A percentile compares a stretch with the other conserved stretches of the same genome.
Evolutionary conservation across 2,888 invertebrate genomes (phyloP).

Genomic region (Pristionchus entomophagus): DNA sequence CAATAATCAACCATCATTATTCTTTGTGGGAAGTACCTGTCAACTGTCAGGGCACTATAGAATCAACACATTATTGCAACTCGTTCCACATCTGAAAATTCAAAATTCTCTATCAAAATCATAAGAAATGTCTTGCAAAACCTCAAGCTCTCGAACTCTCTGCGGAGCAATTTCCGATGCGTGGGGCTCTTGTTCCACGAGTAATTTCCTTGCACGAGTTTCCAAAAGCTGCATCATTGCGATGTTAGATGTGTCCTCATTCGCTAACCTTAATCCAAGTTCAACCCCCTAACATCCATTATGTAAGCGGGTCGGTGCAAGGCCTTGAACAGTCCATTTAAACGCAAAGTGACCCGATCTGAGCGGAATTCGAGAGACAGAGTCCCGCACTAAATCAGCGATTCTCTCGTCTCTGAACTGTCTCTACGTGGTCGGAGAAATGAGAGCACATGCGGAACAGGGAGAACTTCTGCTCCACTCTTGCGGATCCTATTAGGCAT

Average conservation of each 20-base stretch:
- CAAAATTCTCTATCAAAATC: too few species aligned
- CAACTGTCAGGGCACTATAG: too few species aligned
- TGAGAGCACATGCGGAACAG: neutral
- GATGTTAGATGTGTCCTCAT: neutral
- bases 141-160: too few species aligned
- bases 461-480: neutral
- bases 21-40: neutral
- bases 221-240: neutral
- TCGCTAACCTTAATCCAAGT: neutral
- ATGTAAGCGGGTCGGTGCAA: neutral
- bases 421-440: neutral
- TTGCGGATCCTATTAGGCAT: constrained; percentile 16
- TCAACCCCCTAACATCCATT: constrained; percentile 21
- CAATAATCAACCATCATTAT: neutral
- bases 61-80: too few species aligned
- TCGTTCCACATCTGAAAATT: too few species aligned
- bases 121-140: too few species aligned
- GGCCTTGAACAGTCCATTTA: constrained; percentile 34
- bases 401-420: neutral
- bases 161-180: neutral
- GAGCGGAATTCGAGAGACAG: neutral
- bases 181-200: neutral
- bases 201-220: neutral
- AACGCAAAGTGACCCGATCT: neutral
- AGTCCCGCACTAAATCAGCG: neutral